phyloP scores from a whole-genome alignment of 2,888 invertebrate species.

The Abrostola triplasia region DNA sequence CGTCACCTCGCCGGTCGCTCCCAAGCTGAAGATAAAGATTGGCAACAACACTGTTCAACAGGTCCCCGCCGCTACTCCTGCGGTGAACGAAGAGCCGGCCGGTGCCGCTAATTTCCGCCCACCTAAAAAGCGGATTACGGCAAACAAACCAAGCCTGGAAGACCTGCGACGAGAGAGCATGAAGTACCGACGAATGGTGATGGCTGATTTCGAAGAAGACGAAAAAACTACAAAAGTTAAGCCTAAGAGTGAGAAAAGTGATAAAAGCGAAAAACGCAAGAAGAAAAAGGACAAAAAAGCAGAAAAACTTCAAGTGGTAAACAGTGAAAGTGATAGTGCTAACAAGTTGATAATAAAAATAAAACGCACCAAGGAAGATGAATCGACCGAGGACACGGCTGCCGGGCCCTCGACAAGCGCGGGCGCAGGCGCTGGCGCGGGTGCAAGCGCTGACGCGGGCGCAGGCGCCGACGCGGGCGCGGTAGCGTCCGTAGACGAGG shows the following conservation, averaged over 20 bases:
- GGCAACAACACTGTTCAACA: constrained; percentile 89
- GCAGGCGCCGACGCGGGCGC: constrained; percentile 62
- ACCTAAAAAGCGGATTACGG: constrained; percentile 93
- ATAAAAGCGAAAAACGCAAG: constrained; percentile 81
- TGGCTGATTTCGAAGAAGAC: constrained; percentile 94
- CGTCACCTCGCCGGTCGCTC: constrained; percentile 81
- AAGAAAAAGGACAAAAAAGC: constrained; percentile 88
- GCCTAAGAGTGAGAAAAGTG: constrained; percentile 73
- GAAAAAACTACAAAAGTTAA: constrained; percentile 87
- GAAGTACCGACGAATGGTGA: constrained; percentile 95
- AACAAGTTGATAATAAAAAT: constrained; percentile 94
- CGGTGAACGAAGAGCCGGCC: constrained; percentile 12
- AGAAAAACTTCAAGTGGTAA: constrained; percentile 85
- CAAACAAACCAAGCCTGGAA: constrained; percentile 91
- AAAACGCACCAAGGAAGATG: constrained; percentile 84
- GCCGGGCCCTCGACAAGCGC: constrained; percentile 11
- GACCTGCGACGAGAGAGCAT: constrained; percentile 95
- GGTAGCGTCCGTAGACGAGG: background rate
- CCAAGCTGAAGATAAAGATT: constrained; percentile 94
- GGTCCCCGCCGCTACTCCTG: constrained; percentile 51
- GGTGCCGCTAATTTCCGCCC: constrained; percentile 85
- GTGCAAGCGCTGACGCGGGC: background rate
- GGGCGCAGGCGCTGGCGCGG: constrained; percentile 43
- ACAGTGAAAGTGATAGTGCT: constrained; percentile 88
- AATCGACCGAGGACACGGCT: constrained; percentile 5